Percentiles rank a stretch among this genome's conserved stretches.
These are phyloP conservation scores for Leptogaster cylindrica DNA, from an alignment of 2,888 invertebrate species.

Conservation along the genomic window DNA sequence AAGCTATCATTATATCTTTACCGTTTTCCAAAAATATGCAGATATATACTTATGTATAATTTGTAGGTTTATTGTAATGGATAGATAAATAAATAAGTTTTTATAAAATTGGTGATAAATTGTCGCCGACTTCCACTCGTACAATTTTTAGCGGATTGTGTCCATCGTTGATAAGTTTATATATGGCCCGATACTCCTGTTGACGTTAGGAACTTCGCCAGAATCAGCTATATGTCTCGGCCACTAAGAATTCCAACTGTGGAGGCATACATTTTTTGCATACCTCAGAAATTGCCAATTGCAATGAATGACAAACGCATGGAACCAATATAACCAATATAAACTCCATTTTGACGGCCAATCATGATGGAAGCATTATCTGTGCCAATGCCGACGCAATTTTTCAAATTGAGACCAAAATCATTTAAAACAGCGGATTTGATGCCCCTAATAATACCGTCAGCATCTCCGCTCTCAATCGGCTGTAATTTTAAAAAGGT, in stretches of 20 bases:
- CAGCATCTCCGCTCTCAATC: not conserved
- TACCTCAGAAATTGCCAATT: slow-evolving; percentile 1
- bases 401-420: slow-evolving; percentile 5
- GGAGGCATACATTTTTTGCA: not conserved
- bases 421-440: not conserved
- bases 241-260: slow-evolving; percentile 29
- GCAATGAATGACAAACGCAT: slow-evolving; percentile 23
- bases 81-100: too few relatives aligned
- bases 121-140: too few relatives aligned
- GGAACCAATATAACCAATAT: not conserved
- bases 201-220: slow-evolving; percentile 17
- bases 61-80: too few relatives aligned
- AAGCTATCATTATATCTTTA: too few relatives aligned
- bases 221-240: slow-evolving; percentile 47
- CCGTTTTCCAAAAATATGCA: too few relatives aligned
- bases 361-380: slow-evolving; percentile 32
- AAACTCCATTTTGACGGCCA: slow-evolving; percentile 22
- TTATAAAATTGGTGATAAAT: too few relatives aligned
- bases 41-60: too few relatives aligned
- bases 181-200: slow-evolving; percentile 47
- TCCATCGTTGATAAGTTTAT: slow-evolving; percentile 49
- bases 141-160: slow-evolving; percentile 50
- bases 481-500: not conserved
- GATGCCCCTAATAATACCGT: not conserved
- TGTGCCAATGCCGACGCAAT: slow-evolving; percentile 5